Evolutionary conservation across 2,888 invertebrate species (phyloP), one percentile per base, ranked within the genome.

Genomic region (Campoplex capitator): DNA sequence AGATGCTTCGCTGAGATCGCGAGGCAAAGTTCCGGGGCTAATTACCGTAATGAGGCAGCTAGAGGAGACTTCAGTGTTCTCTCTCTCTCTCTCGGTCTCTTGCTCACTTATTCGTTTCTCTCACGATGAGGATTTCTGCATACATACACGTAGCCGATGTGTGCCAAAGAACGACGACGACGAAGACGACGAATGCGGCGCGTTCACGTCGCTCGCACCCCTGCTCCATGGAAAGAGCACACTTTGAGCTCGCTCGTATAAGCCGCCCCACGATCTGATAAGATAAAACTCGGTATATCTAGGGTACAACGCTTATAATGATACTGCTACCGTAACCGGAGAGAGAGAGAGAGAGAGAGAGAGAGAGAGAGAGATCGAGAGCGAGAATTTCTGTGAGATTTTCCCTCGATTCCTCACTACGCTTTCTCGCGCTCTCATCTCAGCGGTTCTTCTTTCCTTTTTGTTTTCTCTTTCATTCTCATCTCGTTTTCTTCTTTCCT

Each of bases 21-120:
- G 83, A 85, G 89, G 89, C 85, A 84, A 89, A 90, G 89, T 92
- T 91, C 90, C 89, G 88, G 91, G 90, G 89, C 91, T 92, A 92
- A 92, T 92, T 92, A 92, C 92, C 91, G 91, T 92, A 92, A 92
- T 92, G 92, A 92, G 91, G 88, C 90, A 89, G 86, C 88, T 89
- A 88, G 89, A 90, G 77, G 67, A 65, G 74, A 75, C 67, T 76
- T 75, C 28, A 51, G 35, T 48, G 58, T 38, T 73, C 45, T 67
- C 62, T 77, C 67, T 48, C 38, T 82, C 56, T 38, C 45, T 9
- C 48, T 35, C 42, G 38, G 4, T 38, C 81, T 82, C 84, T 84
- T 82, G 71, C 84, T 71, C n/a, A 62, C 54, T 65, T 32, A n/a
- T 32, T 58, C n/a, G 58, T 18, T 38, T 54, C 51, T 38, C 86